Conservation (phyloP, 1,140 invertebrate species). For the Coelopa frigida region DNA sequence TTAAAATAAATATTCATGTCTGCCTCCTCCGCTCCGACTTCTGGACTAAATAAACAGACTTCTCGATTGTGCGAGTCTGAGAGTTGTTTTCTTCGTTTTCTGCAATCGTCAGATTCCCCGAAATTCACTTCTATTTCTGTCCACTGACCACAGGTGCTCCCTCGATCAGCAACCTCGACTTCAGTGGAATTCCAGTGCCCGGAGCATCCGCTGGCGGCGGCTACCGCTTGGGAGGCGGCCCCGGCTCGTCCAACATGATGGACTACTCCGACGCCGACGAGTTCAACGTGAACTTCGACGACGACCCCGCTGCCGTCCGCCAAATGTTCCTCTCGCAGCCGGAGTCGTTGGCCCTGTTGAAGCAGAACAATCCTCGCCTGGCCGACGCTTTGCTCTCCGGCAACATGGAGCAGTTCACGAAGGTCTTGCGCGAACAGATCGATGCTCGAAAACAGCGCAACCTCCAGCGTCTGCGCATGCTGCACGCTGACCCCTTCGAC, state of each 20-base stretch:
- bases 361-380: constrained; percentile 88
- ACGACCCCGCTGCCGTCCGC: constrained; percentile 81
- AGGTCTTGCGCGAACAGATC: constrained; percentile 75
- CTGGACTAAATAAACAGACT: too few relatives aligned
- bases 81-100: not conserved
- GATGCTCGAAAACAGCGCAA: constrained; percentile 69
- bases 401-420: constrained; percentile 73
- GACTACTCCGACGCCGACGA: constrained; percentile 37
- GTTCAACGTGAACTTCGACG: constrained; percentile 49
- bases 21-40: too few relatives aligned
- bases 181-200: constrained; percentile 78
- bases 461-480: constrained; percentile 74
- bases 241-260: constrained; percentile 3
- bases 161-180: constrained; percentile 56
- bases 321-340: constrained; percentile 90
- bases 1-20: too few relatives aligned
- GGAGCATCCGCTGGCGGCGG: constrained; percentile 26
- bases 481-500: constrained; percentile 92
- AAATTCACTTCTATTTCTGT: too few relatives aligned
- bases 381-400: constrained; percentile 84
- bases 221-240: constrained; percentile 10
- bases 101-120: too few relatives aligned
- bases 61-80: not conserved
- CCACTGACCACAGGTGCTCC: constrained; percentile 8
- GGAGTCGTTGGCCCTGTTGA: constrained; percentile 80